Evolutionary conservation across 2,797 vertebrate genomes (phyloP).

Genomic region (Austrolebias charrua): DNA sequence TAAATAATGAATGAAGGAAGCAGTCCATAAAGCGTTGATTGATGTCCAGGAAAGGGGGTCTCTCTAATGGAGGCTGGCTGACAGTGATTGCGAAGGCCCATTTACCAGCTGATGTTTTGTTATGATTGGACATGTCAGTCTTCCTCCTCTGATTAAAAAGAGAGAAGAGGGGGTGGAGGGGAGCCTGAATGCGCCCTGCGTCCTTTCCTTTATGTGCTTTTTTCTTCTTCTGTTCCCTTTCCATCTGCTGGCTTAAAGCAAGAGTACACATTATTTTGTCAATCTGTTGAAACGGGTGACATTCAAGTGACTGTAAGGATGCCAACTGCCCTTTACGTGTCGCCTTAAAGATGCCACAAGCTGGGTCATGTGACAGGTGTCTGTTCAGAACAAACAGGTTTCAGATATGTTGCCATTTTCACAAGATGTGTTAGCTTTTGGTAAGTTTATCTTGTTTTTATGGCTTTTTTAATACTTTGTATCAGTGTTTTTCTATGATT

Average conservation of each 20-base stretch:
- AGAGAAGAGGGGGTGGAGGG: slow-evolving; percentile 63
- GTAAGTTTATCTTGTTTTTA: no score
- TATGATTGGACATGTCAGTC: slow-evolving; percentile 99
- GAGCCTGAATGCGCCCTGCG: slow-evolving; percentile 82
- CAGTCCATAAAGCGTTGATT: slow-evolving; percentile 87
- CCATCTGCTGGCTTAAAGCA: slow-evolving; percentile 84
- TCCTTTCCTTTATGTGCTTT: slow-evolving; percentile 83
- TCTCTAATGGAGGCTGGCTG: slow-evolving; percentile 90
- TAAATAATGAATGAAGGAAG: slow-evolving; percentile 82
- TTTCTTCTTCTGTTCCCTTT: slow-evolving; percentile 58
- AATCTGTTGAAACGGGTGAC: slow-evolving; percentile 87
- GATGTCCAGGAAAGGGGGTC: slow-evolving; percentile 90
- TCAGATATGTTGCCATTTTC: slow-evolving; percentile 25
- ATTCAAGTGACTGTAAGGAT: slow-evolving; percentile 78
- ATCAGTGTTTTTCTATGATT: background rate
- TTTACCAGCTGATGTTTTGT: slow-evolving; percentile 96
- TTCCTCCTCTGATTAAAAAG: slow-evolving; percentile 99
- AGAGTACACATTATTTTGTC: slow-evolving; percentile 99
- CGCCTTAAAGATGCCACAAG: slow-evolving; percentile 51
- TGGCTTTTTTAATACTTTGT: no score
- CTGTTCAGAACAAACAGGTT: slow-evolving; percentile 26
- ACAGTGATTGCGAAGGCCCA: slow-evolving; percentile 93
- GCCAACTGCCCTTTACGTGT: slow-evolving; percentile 63
- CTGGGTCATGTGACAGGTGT: slow-evolving; percentile 35
- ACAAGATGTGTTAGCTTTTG: background rate